Conservation (phyloP, 2,888 invertebrate species). For the Agrotis clavis region DNA sequence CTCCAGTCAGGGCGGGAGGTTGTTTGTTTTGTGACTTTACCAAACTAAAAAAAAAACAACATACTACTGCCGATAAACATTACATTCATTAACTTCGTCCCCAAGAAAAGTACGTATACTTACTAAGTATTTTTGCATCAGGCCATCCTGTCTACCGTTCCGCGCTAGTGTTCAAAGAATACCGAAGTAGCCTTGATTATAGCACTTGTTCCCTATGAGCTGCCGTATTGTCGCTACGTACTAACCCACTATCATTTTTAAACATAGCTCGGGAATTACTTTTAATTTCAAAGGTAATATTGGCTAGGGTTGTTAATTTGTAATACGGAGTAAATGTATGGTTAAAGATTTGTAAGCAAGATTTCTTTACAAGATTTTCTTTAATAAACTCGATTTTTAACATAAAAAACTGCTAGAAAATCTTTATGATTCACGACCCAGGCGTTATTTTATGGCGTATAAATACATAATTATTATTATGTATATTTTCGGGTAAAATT, state of each 20-base stretch:
- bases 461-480: too few species aligned
- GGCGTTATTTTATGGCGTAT: too few species aligned
- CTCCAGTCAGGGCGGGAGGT: too few species aligned
- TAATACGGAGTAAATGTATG: too few species aligned
- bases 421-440: too few species aligned
- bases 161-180: slow-evolving; percentile 28
- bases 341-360: too few species aligned
- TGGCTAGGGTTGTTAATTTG: not conserved
- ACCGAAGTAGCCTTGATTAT: slow-evolving; percentile 26
- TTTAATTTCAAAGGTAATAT: slow-evolving; percentile 3
- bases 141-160: slow-evolving; percentile 24
- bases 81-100: not conserved
- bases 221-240: slow-evolving; percentile 14
- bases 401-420: too few species aligned
- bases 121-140: not conserved
- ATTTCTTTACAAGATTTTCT: too few species aligned
- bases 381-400: too few species aligned
- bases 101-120: slow-evolving; percentile 17
- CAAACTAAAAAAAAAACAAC: not conserved
- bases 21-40: too few species aligned
- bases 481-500: too few species aligned
- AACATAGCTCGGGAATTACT: slow-evolving; percentile 25
- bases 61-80: not conserved
- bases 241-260: slow-evolving; percentile 32
- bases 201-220: slow-evolving; percentile 21